Percentiles rank a stretch among this genome's conserved stretches.
Conservation (phyloP, 2,113 vertebrate species). For the Stercorarius parasiticus region DNA sequence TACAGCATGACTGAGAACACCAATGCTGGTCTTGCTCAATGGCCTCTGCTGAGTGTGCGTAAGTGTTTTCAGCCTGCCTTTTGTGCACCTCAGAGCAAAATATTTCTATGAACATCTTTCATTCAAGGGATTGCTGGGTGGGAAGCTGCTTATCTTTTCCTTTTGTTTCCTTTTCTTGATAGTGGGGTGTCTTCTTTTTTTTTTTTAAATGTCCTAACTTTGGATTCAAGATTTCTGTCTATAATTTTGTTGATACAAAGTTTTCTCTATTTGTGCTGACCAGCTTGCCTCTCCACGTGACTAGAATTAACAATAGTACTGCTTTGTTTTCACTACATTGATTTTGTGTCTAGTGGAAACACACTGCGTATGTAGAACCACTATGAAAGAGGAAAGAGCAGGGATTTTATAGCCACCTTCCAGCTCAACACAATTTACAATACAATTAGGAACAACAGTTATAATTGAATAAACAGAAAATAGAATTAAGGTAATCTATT, state of each 20-base stretch:
- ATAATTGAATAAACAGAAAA: constrained; percentile 74
- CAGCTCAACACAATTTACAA: constrained; percentile 28
- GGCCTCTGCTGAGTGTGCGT: background rate
- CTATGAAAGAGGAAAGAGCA: constrained; percentile 25
- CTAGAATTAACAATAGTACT: background rate
- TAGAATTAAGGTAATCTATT: constrained; percentile 76
- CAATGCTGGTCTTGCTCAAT: background rate
- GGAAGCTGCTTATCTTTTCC: background rate
- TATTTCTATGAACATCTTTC: background rate
- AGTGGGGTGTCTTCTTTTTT: background rate
- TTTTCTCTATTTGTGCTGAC: background rate
- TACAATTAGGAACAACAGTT: constrained; percentile 35
- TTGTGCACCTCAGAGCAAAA: background rate
- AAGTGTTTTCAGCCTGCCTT: background rate
- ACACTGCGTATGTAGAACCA: background rate
- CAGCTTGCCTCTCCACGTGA: background rate
- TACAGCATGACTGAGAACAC: background rate
- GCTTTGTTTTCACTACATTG: constrained; percentile 3
- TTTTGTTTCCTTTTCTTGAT: background rate
- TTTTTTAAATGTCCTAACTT: background rate
- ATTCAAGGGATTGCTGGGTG: background rate
- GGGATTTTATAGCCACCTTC: constrained; percentile 23
- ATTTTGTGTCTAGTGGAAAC: constrained; percentile 16
- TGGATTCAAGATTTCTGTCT: background rate
- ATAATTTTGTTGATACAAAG: background rate